Evolutionary conservation across 2,888 invertebrate genomes (phyloP), one percentile per base, ranked within the genome.

Genomic region (Tribolium freemani): DNA sequence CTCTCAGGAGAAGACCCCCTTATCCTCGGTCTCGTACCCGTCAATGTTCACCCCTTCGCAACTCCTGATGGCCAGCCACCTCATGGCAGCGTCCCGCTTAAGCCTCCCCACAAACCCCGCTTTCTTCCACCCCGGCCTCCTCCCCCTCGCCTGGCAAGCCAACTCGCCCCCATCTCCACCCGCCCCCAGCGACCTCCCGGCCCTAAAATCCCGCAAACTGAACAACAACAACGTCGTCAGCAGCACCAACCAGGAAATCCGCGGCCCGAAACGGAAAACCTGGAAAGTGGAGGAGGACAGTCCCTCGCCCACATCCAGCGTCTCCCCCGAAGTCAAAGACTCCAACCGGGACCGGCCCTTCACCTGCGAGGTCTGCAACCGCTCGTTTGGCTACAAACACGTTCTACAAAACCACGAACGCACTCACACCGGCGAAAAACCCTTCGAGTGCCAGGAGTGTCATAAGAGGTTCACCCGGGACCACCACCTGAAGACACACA

Each of bases 351-450:
- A 96, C 82, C 95, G 96, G 84, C 93, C 94, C 70, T 97, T 97
- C 87, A 95, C 94, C 20, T 97, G 97, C 86, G 93, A 93, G 66
- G 91, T 95, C 54, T 97, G 97, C 88, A 93, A 93, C 73, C 91
- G 96, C 77, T 94, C 94, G 8, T 97, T 97, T 83, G 96, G 96
- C 56, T 97, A 97, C 88, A 97, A 97, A 83, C 97, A 97, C 87
- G 97, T 97, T 13, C 88, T 97, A 58, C 96, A 97, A 87, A 97
- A 97, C 84, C 97, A 97, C 87, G 96, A 96, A 83, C 91, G 97
- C 79, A 97, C 97, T 0, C 97, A 97, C 85, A 97, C 97, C 0
- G 97, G 97, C 0, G 97, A 97, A 84, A 97, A 97, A 82, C 97
- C 97, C 0, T 97, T 96, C 87, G 94, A 96, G 84, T 97, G 97